Evolutionary conservation across 2,888 invertebrate species (phyloP), one percentile per base, ranked within the genome.

Genomic region (Apamea monoglypha): DNA sequence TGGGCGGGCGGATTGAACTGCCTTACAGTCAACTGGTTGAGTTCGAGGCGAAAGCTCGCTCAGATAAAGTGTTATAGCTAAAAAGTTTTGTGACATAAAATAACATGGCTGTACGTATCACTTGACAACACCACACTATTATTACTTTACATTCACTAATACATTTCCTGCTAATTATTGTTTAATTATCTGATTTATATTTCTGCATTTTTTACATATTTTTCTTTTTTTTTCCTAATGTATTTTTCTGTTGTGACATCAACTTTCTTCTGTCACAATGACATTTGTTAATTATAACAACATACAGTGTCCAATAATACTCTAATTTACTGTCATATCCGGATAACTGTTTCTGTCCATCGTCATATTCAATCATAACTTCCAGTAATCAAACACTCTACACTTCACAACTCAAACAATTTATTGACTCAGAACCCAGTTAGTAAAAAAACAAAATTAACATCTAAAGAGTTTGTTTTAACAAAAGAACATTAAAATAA

Each of bases 81-180:
- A 82, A 91, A 84, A 84, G 91, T 93, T 92, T 83, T 88, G 94
- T 93, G 92, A 93, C 87, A 90, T 82, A 81, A 79, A 74, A 84
- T 79, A 89, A 93, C 90, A 96, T 96, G 96, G 94, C 96, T 91
- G 96, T 96, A 95, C 94, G 96, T 95, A 92, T 91, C 87, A 87
- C 86, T 76, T 74, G 61, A 47, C 74, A 80, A 82, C 76, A 80
- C 74, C 80, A 50, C 10, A 70, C 77, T 78, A 80, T 74, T 79
- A 76, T 68, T 76, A 76, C 74, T 73, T 36, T 40, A 82, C 77
- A 79, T 47, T 77, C 0, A 71, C 53, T 81, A 72, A 84, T 59
- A 63, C 10, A 69, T 53, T 84, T 73, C 59, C 29, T 21, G 8
- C 25, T 82, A 69, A 73, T n/a, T 61, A 64, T 32, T 4, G 1